Conservation (phyloP, 1,140 invertebrate species). For the Battus philenor region DNA sequence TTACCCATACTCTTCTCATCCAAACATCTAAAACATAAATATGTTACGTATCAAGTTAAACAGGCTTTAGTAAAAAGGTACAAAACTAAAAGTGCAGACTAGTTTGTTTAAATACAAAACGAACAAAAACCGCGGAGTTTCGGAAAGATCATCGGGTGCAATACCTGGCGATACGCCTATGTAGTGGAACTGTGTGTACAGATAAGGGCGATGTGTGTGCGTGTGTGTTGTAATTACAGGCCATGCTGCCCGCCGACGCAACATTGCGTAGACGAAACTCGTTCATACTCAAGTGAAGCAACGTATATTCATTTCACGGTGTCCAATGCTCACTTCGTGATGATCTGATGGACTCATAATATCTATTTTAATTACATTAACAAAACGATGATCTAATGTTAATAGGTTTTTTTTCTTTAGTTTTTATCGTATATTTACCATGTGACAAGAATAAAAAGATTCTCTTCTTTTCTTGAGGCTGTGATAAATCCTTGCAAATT, state of each 20-base stretch:
- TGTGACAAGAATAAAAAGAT: no score
- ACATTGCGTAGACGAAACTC: constrained; percentile 35
- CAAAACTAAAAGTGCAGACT: constrained; percentile 19
- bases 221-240: constrained; percentile 56
- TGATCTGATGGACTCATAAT: no score
- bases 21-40: no score
- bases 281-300: constrained; percentile 32
- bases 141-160: constrained; percentile 35
- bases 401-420: no score
- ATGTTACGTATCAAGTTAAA: constrained; percentile 3
- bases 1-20: no score
- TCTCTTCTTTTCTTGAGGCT: no score
- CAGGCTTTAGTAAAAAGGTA: constrained; percentile 8
- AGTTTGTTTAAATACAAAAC: constrained; percentile 23
- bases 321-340: no score
- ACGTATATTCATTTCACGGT: background rate
- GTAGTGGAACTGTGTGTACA: constrained; percentile 35
- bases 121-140: constrained; percentile 30
- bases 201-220: constrained; percentile 31
- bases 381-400: no score
- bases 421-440: no score
- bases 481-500: no score
- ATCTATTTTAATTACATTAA: no score
- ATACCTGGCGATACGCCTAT: constrained; percentile 49
- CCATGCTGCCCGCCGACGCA: constrained; percentile 41